A percentile compares a stretch with the other conserved stretches of the same genome.
Conservation (phyloP, 2,888 invertebrate species). For the Spisula solida region DNA sequence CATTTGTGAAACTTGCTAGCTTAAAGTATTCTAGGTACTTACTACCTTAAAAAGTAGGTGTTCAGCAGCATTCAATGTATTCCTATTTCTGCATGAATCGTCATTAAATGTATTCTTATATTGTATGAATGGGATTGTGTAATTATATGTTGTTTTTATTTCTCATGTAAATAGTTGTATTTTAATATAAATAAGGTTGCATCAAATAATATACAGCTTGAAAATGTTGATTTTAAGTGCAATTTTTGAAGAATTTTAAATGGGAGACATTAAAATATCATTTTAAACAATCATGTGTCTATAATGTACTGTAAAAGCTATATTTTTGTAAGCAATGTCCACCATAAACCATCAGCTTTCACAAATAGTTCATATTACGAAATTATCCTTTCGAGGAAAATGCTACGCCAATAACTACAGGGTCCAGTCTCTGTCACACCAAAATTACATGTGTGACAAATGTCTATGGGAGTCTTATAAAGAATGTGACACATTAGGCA, state of each 20-base stretch:
- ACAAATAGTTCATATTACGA: not conserved
- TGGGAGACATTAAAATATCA: not conserved
- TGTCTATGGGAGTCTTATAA: too few species aligned
- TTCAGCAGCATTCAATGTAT: not conserved
- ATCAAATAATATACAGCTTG: slow-evolving; percentile 2
- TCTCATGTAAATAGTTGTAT: slow-evolving; percentile 15
- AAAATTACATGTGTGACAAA: too few species aligned
- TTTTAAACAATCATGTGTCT: slow-evolving; percentile 2
- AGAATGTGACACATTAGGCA: too few species aligned
- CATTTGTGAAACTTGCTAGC: too few species aligned
- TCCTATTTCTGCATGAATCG: not conserved
- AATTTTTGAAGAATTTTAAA: slow-evolving; percentile 6
- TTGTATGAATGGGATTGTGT: slow-evolving; percentile 16
- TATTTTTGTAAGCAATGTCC: slow-evolving; percentile 26
- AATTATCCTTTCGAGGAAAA: not conserved
- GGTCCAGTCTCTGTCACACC: too few species aligned
- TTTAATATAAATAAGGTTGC: slow-evolving; percentile 19
- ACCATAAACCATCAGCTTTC: not conserved
- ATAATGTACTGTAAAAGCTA: slow-evolving; percentile 8
- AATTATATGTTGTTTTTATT: slow-evolving; percentile 8
- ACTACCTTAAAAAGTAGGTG: too few species aligned
- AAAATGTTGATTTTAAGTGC: slow-evolving; percentile 21
- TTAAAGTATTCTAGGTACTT: too few species aligned
- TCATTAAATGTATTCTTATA: not conserved
- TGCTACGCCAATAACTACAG: too few species aligned